Base-by-base conservation (phyloP, 2,888 invertebrate genomes). In the Malachius bipustulatus region DNA sequence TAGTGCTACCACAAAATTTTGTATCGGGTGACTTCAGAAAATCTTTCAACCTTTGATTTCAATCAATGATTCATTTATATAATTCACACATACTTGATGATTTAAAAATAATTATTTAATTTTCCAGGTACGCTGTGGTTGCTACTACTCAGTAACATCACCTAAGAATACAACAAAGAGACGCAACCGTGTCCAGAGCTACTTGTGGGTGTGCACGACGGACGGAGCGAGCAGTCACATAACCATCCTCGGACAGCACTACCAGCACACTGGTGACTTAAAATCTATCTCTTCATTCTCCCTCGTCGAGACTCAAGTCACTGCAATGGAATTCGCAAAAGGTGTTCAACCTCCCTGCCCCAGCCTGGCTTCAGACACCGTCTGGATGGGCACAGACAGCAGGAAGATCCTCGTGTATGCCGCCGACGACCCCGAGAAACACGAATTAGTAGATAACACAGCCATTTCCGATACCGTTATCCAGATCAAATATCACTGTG, bases 301-400 rank as follows among this genome's bases (percentile, higher is more conserved):
- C 54, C 63, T 89, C 47, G 77, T 81, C 15, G 85, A 85, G 56
- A 82, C 82, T 13, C 77, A 78, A 64, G 78, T 73, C 24, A 82
- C 82, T 26, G 77, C 85, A 3, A 75, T 89, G 70, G 88, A 90
- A 56, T 84, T 82, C 52, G 79, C 88, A 4, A 82, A 83, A 55
- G 84, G 85, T 26, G 37, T 44, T 24, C 35, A 48, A 51, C 36
- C 51, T 42, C 40, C 58, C 35, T 50, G 55, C 38, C 54, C 57
- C 47, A 68, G 67, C 45, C 36, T 66, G 12, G 60, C 64, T 2
- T 56, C 61, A 1, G 84, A 85, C 63, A 75, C 82, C 32, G 83
- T 93, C n/a, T 93, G 93, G 91, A 80, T 93, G 70, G 90, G 88
- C 35, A 90, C 90, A 4, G 83, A 83, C 47, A 82, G 82, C 48